Conservation (phyloP, 2,888 invertebrate genomes). For the Cynaeus angustus region DNA sequence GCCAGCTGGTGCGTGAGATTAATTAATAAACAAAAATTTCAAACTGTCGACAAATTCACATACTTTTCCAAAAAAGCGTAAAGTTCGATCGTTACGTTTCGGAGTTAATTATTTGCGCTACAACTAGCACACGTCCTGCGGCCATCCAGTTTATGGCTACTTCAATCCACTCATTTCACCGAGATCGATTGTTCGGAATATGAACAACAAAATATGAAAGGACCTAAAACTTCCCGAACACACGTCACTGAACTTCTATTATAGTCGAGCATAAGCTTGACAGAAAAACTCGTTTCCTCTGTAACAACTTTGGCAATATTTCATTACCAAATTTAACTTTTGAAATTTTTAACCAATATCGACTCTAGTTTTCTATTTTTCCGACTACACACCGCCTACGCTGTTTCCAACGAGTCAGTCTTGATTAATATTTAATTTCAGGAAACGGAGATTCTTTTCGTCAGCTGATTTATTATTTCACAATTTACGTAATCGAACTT, state of each 20-base stretch:
- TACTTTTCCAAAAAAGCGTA: conserved; percentile 4
- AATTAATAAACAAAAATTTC: conserved; percentile 40
- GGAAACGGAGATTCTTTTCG: conserved; percentile 17
- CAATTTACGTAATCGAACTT: conserved; percentile 12
- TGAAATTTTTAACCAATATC: conserved; percentile 36
- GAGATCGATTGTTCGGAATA: conserved; percentile 42
- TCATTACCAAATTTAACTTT: conserved; percentile 44
- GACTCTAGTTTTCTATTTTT: conserved; percentile 27
- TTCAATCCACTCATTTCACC: conserved; percentile 38
- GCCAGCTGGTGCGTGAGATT: conserved; percentile 37
- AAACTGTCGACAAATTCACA: conserved; percentile 20
- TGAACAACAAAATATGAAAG: conserved; percentile 45
- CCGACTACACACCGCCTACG: conserved; percentile 19
- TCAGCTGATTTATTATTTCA: conserved; percentile 17
- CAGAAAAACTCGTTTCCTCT: conserved; percentile 41
- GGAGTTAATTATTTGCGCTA: conserved; percentile 34
- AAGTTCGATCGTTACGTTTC: conserved; percentile 10
- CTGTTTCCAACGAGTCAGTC: conserved; percentile 10
- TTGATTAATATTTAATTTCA: conserved; percentile 25
- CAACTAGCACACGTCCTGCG: conserved; percentile 12
- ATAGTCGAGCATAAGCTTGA: conserved; percentile 37
- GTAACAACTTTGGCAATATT: conserved; percentile 40
- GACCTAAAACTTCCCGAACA: conserved; percentile 37
- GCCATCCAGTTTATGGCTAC: conserved; percentile 29
- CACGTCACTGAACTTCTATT: conserved; percentile 46